Percentiles rank a stretch among this genome's conserved stretches.
phyloP scores from a whole-genome alignment of 2,888 invertebrate species.

The Amblyteles armatorius region DNA sequence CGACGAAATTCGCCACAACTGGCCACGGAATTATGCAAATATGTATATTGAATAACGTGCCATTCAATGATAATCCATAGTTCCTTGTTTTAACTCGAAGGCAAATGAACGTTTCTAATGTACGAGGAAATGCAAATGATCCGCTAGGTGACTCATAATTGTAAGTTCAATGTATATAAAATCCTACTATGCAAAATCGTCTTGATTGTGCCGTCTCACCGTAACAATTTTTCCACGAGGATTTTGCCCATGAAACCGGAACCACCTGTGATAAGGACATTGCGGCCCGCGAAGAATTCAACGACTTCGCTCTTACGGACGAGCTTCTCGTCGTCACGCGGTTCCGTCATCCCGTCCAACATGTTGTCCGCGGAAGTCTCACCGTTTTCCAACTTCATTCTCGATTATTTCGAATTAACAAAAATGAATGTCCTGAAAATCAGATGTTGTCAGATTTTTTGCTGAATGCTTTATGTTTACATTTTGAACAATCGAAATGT shows the following conservation, averaged over 20 bases:
- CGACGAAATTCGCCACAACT: not conserved
- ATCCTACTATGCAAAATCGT: not conserved
- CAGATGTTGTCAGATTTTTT: not conserved
- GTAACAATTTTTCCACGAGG: slow-evolving; percentile 81
- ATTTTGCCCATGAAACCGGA: slow-evolving; percentile 82
- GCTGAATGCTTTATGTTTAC: not conserved
- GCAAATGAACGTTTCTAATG: not conserved
- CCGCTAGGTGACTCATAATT: not conserved
- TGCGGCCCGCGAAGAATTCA: slow-evolving; percentile 77
- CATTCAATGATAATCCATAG: not conserved
- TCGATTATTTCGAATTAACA: slow-evolving; percentile 33
- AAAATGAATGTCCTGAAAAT: not conserved
- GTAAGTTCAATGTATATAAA: not conserved
- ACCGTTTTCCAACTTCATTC: slow-evolving; percentile 53
- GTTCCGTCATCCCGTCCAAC: slow-evolving; percentile 64
- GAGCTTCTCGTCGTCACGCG: slow-evolving; percentile 47
- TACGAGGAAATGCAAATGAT: not conserved
- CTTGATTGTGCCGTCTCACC: slow-evolving; percentile 74
- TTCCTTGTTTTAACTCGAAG: not conserved
- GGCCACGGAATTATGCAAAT: not conserved
- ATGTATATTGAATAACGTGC: not conserved
- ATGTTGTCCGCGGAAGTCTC: slow-evolving; percentile 53
- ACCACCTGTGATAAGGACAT: slow-evolving; percentile 82
- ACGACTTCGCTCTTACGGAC: slow-evolving; percentile 75
- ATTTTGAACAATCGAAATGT: no score